These are phyloP conservation scores for Caenorhabditis elegans DNA, from an alignment of 1,140 invertebrate species.

Conservation along the genomic window DNA sequence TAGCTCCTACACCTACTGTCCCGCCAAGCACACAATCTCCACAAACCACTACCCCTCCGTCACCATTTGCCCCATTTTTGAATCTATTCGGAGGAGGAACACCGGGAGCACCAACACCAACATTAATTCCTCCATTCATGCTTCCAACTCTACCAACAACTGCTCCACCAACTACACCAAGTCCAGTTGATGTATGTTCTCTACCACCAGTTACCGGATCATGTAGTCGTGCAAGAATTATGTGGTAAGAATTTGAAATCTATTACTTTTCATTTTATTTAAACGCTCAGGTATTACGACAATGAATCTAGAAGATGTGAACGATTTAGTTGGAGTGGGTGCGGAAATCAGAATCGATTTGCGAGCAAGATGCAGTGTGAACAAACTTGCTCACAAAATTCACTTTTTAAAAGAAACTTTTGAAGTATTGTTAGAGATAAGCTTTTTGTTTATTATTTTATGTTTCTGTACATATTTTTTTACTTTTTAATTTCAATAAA, in stretches of 20 bases:
- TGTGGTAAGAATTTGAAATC: conserved; percentile 29
- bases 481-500: conserved; percentile 29
- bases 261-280: neutral
- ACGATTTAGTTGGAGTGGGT: conserved; percentile 47
- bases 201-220: conserved; percentile 44
- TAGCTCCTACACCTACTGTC: neutral
- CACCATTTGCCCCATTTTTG: conserved; percentile 36
- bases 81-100: conserved; percentile 23
- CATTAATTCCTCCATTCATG: neutral
- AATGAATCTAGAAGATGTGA: conserved; percentile 43
- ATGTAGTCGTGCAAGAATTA: conserved; percentile 42
- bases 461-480: neutral
- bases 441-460: neutral
- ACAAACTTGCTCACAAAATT: conserved; percentile 18
- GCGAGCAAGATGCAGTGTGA: conserved; percentile 25
- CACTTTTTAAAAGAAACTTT: conserved; percentile 17
- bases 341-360: conserved; percentile 46
- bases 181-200: conserved; percentile 35
- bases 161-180: conserved; percentile 14
- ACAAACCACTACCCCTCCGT: neutral
- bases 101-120: neutral
- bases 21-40: neutral
- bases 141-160: conserved; percentile 36
- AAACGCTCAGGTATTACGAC: conserved; percentile 37
- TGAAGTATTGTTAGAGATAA: too few species aligned